Percentiles rank a stretch among this genome's conserved stretches.
These are phyloP conservation scores for Drosophila sulfurigaster DNA, from an alignment of 1,140 invertebrate species.

Conservation along the genomic window DNA sequence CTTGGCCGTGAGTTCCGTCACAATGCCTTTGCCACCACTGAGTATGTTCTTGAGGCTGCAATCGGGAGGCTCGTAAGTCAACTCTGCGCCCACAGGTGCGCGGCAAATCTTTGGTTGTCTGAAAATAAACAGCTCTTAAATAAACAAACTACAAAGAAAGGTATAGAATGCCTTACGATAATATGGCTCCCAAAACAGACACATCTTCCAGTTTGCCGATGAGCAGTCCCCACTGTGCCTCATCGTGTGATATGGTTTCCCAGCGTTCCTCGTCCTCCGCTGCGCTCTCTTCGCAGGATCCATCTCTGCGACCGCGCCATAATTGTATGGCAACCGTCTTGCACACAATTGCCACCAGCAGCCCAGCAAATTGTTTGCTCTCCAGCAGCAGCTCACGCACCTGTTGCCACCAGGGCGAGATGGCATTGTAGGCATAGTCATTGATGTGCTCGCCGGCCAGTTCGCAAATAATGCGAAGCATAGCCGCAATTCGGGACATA, in stretches of 20 bases:
- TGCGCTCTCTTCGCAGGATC: constrained; percentile 84
- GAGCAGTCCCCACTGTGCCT: constrained; percentile 93
- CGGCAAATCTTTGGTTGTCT: constrained; percentile 64
- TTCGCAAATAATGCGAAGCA: constrained; percentile 72
- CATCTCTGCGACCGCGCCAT: constrained; percentile 75
- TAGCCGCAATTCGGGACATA: constrained; percentile 77
- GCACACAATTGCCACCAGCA: constrained; percentile 91
- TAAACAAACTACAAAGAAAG: neutral
- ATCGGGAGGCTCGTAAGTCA: constrained; percentile 87
- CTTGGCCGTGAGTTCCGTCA: constrained; percentile 93
- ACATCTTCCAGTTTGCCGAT: constrained; percentile 96
- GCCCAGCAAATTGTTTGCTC: constrained; percentile 89
- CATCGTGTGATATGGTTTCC: constrained; percentile 94
- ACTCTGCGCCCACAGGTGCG: constrained; percentile 84
- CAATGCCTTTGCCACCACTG: constrained; percentile 92
- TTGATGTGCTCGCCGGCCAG: constrained; percentile 71
- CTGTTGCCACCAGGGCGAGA: constrained; percentile 91
- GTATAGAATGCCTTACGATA: constrained; percentile 85
- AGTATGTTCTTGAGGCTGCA: constrained; percentile 91
- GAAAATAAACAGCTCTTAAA: too few species aligned
- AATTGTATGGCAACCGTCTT: constrained; percentile 89
- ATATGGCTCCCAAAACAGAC: constrained; percentile 90
- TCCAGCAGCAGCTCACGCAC: constrained; percentile 89
- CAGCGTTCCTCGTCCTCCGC: constrained; percentile 87
- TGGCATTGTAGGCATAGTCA: constrained; percentile 88